These are phyloP conservation scores for Atopsyche davidsoni DNA, from an alignment of 1,140 invertebrate genomes.

Conservation along the genomic window DNA sequence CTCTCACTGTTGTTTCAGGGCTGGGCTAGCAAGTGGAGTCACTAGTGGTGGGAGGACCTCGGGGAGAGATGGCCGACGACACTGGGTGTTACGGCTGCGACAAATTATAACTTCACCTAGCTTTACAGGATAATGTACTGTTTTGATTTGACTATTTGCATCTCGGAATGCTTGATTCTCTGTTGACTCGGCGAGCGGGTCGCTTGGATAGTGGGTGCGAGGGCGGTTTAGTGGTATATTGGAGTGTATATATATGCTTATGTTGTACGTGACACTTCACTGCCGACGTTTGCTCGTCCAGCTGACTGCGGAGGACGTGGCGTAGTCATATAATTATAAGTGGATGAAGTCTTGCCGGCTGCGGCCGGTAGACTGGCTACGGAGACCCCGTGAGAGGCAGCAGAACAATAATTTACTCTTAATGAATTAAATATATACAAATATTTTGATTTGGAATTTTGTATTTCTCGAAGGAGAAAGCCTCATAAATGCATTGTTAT, in stretches of 20 bases:
- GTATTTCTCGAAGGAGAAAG: constrained; percentile 6
- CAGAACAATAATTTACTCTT: constrained; percentile 11
- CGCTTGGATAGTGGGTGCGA: not conserved
- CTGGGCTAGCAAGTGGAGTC: constrained; percentile 25
- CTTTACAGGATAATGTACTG: constrained; percentile 8
- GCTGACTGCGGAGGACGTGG: constrained; percentile 3
- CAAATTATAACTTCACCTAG: constrained; percentile 14
- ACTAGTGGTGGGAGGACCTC: constrained; percentile 15
- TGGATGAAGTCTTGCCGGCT: not conserved
- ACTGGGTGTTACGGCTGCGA: not conserved
- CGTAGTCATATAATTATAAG: constrained; percentile 14
- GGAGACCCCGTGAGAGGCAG: not conserved
- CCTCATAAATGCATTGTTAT: constrained; percentile 6
- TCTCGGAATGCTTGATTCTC: constrained; percentile 13
- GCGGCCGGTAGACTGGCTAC: not conserved
- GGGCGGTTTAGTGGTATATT: no score
- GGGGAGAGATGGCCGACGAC: not conserved
- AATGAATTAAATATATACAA: constrained; percentile 11
- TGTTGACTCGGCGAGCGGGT: constrained; percentile 14
- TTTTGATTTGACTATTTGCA: constrained; percentile 13
- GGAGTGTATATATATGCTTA: no score
- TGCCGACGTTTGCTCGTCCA: constrained; percentile 29
- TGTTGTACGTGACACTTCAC: no score
- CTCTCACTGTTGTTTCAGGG: constrained; percentile 17
- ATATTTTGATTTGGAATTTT: constrained; percentile 15